Evolutionary conservation across 2,113 vertebrate genomes (phyloP), one percentile per base, ranked within the genome.

Genomic region (Amphilophus citrinellus): DNA sequence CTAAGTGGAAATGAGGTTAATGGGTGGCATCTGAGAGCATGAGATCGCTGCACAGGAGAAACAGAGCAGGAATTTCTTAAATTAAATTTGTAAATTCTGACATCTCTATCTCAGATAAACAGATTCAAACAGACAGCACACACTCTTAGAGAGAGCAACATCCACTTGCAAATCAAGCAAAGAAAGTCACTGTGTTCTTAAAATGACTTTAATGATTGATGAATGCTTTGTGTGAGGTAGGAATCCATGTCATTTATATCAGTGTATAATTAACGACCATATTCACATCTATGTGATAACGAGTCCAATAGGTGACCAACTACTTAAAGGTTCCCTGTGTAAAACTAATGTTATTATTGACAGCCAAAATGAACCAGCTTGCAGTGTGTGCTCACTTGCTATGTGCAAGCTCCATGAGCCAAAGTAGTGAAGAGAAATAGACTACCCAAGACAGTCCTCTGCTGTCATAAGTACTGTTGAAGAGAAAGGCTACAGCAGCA

Each of bases 1-100:
- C 77, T 79, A 79, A 82, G 79, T 90, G 87, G 68, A 91, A 91
- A 84, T 85, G 32, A 87, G 63, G 59, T 76, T 83, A 82, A 87
- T 82, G 62, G 66, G 37, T 39, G 80, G 77, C 18, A 62, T 61
- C 73, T 83, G 61, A 59, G 81, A 63, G 79, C 24, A 32, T 22
- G 50, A 80, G 62, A 75, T 44, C 58, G 79, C 80, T 61, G 61
- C 56, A 18, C 66, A n/a, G 35, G 65, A 60, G 65, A 84, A 42
- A 65, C 42, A 15, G 59, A 80, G 20, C 27, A 60, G 42, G 71
- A 50, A 39, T 56, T 78, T 61, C 76, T 77, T 77, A 79, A 85
- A 44, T 84, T 73, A 80, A 50, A 71, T 76, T 22, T 22, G 27
- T 59, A 30, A 76, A 63, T 80, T 79, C 42, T 80, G 61, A 56